These are phyloP conservation scores for Drosophila leontia DNA, from an alignment of 1,140 invertebrate species.

Conservation along the genomic window DNA sequence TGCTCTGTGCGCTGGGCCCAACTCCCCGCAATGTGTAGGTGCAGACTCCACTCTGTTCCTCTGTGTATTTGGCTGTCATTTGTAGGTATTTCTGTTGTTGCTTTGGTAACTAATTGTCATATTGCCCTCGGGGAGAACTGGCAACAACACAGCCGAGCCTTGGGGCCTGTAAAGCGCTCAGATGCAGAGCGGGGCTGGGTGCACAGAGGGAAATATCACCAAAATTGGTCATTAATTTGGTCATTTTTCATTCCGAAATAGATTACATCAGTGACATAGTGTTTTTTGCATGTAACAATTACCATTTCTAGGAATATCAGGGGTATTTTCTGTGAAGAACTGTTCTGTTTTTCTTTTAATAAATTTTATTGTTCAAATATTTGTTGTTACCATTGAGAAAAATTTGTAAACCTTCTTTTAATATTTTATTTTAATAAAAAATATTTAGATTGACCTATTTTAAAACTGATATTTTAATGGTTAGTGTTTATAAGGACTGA, in stretches of 20 bases:
- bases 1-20: background rate
- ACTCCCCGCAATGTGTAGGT: constrained; percentile 10
- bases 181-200: background rate
- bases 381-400: background rate
- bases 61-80: constrained; percentile 75
- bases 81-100: constrained; percentile 83
- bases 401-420: background rate
- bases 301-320: background rate
- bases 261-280: constrained; percentile 5
- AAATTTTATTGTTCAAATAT: background rate
- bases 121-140: constrained; percentile 70
- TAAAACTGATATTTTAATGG: background rate
- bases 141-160: constrained; percentile 51
- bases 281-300: background rate
- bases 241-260: background rate
- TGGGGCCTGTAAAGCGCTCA: constrained; percentile 11
- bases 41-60: constrained; percentile 15
- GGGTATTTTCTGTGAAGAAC: background rate
- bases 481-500: no score
- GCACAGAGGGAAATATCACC: constrained; percentile 19
- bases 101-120: constrained; percentile 83
- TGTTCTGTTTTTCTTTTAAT: background rate
- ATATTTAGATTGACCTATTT: no score
- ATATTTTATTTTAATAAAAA: background rate
- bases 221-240: constrained; percentile 15